Base-by-base conservation (phyloP, 2,113 vertebrate species). In the Coregonus clupeaformis region DNA sequence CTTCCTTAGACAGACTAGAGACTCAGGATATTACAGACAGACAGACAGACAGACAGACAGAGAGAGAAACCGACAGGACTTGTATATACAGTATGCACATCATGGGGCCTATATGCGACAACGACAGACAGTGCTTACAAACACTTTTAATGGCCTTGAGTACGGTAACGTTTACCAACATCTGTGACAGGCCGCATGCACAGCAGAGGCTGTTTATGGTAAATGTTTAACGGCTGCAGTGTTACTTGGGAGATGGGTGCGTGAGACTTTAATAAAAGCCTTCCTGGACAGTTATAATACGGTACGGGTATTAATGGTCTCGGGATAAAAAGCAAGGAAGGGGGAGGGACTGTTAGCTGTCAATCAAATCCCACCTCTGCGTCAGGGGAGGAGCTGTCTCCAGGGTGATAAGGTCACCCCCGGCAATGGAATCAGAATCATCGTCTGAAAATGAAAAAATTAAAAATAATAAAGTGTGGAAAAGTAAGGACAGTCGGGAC, bases 361-460 rank as follows among this genome's bases (percentile, higher is more conserved):
- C 88, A 86, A 78, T 87, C 36, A 89, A 85, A 80, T 6, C 16
- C 45, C 30, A 4, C 7, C 76, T 42, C 71, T 82, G 67, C 24
- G 76, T 87, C 83, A 82, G 74, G 84, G 71, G 81, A 83, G 72
- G 74, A 68, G 81, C 80, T 75, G 81, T 81, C 57, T 64, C 70
- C 2, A 29, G 75, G 81, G 80, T 85, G 82, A 90, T 88, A 86
- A 87, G 84, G 88, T 89, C 86, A 88, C 63, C 2, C 22, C 3
- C 12, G 80, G 69, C 69, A 71, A 77, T 20, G 67, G 75, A 88
- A 77, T 88, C 73, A 79, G 84, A 89, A 82, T 68, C 47, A 73
- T 68, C 22, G 63, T 25, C 22, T 47, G 67, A 4, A 29, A 80
- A n/a, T 42, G 36, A 57, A 22, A 20, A 60, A 29, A 42, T 2